Conservation (phyloP, 1,140 invertebrate genomes). For the Atta texana region DNA sequence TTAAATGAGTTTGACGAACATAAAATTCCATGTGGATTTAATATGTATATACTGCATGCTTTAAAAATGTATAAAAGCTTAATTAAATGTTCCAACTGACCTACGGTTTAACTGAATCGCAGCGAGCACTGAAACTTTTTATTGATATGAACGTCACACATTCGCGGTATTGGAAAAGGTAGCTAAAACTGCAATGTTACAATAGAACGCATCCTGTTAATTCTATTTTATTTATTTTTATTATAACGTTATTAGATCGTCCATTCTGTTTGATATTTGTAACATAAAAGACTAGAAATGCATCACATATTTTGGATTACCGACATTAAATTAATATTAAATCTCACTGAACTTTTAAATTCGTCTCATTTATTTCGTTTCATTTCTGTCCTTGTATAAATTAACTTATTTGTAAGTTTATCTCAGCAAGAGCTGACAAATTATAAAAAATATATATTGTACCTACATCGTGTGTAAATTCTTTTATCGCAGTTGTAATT, state of each 20-base stretch:
- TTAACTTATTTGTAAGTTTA: slow-evolving; percentile 2
- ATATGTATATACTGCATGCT: slow-evolving; percentile 61
- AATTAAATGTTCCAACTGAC: slow-evolving; percentile 63
- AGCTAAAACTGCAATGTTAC: slow-evolving; percentile 21
- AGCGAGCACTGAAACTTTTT: slow-evolving; percentile 58
- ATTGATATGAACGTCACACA: slow-evolving; percentile 51
- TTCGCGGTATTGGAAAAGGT: slow-evolving; percentile 37
- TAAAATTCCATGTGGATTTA: slow-evolving; percentile 63
- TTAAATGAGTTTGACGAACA: slow-evolving; percentile 60
- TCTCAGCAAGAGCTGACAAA: neutral
- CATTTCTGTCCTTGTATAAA: neutral
- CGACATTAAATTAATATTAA: neutral
- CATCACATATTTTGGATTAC: neutral
- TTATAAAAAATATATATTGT: neutral
- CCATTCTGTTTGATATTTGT: neutral
- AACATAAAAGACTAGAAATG: neutral
- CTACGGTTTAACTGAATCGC: slow-evolving; percentile 53
- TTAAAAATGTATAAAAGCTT: slow-evolving; percentile 67
- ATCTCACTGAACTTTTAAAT: neutral
- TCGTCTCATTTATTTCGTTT: neutral
- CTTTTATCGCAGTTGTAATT: slow-evolving; percentile 24
- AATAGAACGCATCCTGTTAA: slow-evolving; percentile 1
- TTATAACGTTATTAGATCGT: neutral
- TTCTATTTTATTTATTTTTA: slow-evolving; percentile 16
- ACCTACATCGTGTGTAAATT: slow-evolving; percentile 4